Evolutionary conservation across 2,888 invertebrate genomes (phyloP).

Genomic region (Spilarctia lutea): DNA sequence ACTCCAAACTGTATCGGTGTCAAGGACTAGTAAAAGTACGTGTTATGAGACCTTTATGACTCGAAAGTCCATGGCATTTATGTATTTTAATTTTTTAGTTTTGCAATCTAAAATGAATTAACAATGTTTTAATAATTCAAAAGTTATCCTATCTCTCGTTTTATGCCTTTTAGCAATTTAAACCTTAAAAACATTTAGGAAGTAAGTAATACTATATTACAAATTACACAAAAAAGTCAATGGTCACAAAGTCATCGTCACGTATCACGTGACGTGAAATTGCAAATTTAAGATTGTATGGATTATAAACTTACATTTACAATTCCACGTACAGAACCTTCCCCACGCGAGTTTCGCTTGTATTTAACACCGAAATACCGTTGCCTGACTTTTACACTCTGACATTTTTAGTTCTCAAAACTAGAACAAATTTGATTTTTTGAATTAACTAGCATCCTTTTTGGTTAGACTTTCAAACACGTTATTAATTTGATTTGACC

Average conservation of each 20-base stretch:
- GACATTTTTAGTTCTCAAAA: not conserved
- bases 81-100: not conserved
- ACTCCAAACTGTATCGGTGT: not conserved
- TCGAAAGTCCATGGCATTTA: not conserved
- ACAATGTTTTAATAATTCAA: not conserved
- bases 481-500: no score
- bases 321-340: not conserved
- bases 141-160: not conserved
- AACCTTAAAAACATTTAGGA: not conserved
- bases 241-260: not conserved
- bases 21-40: not conserved
- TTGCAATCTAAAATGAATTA: not conserved
- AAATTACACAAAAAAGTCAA: not conserved
- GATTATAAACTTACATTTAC: not conserved
- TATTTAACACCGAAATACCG: not conserved
- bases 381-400: not conserved
- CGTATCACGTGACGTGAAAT: no score
- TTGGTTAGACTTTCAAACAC: no score
- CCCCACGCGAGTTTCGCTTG: no score
- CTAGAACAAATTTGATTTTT: not conserved
- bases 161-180: not conserved
- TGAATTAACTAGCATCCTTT: not conserved
- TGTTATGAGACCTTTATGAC: not conserved
- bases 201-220: no score
- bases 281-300: no score